These are phyloP conservation scores for Daphoenositta chrysoptera DNA, from an alignment of 2,113 vertebrate species.

Conservation along the genomic window DNA sequence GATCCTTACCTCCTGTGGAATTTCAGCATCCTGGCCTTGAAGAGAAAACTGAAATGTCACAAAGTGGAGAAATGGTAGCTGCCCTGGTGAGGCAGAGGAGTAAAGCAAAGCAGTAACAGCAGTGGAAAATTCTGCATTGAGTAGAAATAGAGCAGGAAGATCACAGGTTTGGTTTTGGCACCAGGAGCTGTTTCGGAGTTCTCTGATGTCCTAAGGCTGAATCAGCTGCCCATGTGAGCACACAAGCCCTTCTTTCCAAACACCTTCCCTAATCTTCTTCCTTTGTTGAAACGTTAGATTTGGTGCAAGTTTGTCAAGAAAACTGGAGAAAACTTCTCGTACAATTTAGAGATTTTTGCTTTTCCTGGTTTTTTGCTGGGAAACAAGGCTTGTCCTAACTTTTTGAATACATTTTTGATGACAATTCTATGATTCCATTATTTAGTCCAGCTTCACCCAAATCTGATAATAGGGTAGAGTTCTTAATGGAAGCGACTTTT, in stretches of 20 bases:
- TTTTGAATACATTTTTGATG: not conserved
- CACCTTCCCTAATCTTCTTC: not conserved
- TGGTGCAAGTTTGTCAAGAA: not conserved
- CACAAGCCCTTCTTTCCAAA: not conserved
- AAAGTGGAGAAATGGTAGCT: not conserved
- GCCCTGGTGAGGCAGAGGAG: not conserved
- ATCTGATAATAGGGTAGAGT: not conserved
- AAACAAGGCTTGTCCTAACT: not conserved
- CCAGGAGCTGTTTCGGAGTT: not conserved
- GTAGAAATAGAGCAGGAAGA: not conserved
- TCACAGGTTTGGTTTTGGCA: not conserved
- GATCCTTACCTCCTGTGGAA: not conserved
- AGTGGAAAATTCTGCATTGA: not conserved
- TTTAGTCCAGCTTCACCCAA: not conserved
- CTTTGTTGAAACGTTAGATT: not conserved
- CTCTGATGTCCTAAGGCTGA: conserved; percentile 15
- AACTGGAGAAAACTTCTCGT: not conserved
- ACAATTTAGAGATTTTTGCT: not conserved
- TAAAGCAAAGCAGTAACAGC: not conserved
- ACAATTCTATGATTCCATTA: not conserved
- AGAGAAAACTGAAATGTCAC: not conserved
- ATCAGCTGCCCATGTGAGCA: not conserved
- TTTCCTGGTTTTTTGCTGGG: not conserved
- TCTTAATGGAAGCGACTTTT: not conserved
- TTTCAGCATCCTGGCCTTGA: not conserved